phyloP scores from a whole-genome alignment of 1,140 invertebrate species.

The Linepithema humile region DNA sequence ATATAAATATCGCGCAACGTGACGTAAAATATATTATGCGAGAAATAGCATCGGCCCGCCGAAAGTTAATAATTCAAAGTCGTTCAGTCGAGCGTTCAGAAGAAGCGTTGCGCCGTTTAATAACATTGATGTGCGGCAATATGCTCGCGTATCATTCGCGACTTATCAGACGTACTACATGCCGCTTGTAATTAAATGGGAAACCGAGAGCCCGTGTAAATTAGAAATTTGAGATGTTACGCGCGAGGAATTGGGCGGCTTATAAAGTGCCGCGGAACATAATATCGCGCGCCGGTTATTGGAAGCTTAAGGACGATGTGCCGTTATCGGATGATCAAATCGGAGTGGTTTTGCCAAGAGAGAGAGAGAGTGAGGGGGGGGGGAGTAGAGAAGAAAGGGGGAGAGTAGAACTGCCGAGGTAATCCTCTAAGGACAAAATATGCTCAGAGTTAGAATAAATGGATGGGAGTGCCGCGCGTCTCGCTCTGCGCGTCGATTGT shows the following conservation, averaged over 20 bases:
- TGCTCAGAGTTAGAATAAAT: background rate
- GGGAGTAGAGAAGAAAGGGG: background rate
- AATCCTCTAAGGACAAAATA: slow-evolving; percentile 16
- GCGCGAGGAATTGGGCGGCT: slow-evolving; percentile 31
- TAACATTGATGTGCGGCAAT: background rate
- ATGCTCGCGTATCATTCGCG: slow-evolving; percentile 3
- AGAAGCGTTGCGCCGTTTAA: slow-evolving; percentile 25
- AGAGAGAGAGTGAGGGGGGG: background rate
- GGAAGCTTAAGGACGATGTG: slow-evolving; percentile 54
- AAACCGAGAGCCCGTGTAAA: slow-evolving; percentile 25
- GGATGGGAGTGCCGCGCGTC: background rate
- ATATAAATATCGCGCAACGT: slow-evolving; percentile 30
- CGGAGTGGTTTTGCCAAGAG: slow-evolving; percentile 4
- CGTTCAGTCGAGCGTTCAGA: background rate
- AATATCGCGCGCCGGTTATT: slow-evolving; percentile 26
- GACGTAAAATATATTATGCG: background rate
- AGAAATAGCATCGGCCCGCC: slow-evolving; percentile 4
- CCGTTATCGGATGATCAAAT: slow-evolving; percentile 60
- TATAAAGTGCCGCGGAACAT: slow-evolving; percentile 58
- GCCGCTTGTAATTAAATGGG: slow-evolving; percentile 8
- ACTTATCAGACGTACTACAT: background rate
- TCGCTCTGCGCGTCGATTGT: slow-evolving; percentile 50
- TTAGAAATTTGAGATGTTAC: slow-evolving; percentile 47
- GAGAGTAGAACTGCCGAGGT: background rate
- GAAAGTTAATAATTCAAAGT: slow-evolving; percentile 42